Base-by-base conservation (phyloP, 92 coral and sea anemone species). In the Porites cylindrica region DNA sequence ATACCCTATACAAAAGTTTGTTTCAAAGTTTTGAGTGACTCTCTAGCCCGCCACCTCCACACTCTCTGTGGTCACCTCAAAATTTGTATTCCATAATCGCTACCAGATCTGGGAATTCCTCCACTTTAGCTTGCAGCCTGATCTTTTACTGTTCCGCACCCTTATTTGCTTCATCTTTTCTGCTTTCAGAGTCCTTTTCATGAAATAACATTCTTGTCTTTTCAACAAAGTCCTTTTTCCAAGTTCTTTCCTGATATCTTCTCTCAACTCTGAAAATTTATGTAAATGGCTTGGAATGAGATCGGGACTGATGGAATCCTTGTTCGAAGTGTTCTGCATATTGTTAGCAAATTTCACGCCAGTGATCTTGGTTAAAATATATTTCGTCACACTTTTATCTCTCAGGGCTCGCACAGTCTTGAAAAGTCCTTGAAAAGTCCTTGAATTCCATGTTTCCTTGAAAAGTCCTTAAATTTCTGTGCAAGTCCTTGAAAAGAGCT, bases 1-100 rank as follows among this genome's bases (percentile, higher is more conserved):
- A 72, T 9, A 89, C 89, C 23, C 86, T 84, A 70, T 89, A 84
- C 64, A 89, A 66, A 5, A 84, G 60, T 24, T 90, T 89, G 32
- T 85, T 84, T 20, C 52, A 86, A 50, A 90, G 75, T 54, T 79
- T 85, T 43, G 93, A 20, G 47, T 90, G 93, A 77, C 93, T 85
- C 76, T 85, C 86, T 3, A 86, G 83, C 70, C 91, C 88, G 8
- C 93, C 93, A 18, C 88, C 93, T 18, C 89, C 89, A 51, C 62
- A 70, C 64, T 84, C 56, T 88, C 64, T 86, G 58, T 59, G 66
- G 81, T 72, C 75, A 21, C 88, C 87, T 82, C 91, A 82, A 54
- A 87, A 79, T 70, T 87, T 87, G 66, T 80, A 80, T 29, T 80
- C 90, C 66, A 70, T 47, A 21, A 87, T 51, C 17, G 90, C 72